Evolutionary conservation across 2,113 vertebrate genomes (phyloP).

Genomic region (Pavo muticus): DNA sequence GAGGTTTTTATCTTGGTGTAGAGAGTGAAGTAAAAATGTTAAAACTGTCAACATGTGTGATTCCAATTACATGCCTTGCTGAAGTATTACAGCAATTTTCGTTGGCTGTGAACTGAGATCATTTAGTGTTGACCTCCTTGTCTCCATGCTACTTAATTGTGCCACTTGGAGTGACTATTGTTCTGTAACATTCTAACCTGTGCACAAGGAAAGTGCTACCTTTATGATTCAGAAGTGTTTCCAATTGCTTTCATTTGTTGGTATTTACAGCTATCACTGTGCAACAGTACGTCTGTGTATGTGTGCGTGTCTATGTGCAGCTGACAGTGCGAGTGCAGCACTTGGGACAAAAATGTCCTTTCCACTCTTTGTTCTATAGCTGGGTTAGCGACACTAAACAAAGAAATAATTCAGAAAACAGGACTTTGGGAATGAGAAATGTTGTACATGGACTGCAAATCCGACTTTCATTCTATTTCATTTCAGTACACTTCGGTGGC

Average conservation of each 20-base stretch:
- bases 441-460: neutral
- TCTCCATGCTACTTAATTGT: neutral
- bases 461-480: neutral
- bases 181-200: neutral
- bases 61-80: neutral
- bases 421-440: neutral
- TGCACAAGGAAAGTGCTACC: neutral
- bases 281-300: neutral
- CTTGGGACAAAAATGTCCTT: neutral
- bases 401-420: neutral
- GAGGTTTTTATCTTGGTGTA: neutral
- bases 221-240: neutral
- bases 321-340: neutral
- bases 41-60: neutral
- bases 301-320: fast-evolving
- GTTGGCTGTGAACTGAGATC: neutral
- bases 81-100: constrained; percentile 34
- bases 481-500: neutral
- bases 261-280: neutral
- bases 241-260: neutral
- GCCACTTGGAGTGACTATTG: neutral
- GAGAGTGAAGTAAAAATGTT: neutral
- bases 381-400: fast-evolving
- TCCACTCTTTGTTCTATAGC: neutral
- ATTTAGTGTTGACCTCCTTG: neutral